Conservation (phyloP, 2,797 vertebrate genomes). For the Chrysocyon brachyurus region DNA sequence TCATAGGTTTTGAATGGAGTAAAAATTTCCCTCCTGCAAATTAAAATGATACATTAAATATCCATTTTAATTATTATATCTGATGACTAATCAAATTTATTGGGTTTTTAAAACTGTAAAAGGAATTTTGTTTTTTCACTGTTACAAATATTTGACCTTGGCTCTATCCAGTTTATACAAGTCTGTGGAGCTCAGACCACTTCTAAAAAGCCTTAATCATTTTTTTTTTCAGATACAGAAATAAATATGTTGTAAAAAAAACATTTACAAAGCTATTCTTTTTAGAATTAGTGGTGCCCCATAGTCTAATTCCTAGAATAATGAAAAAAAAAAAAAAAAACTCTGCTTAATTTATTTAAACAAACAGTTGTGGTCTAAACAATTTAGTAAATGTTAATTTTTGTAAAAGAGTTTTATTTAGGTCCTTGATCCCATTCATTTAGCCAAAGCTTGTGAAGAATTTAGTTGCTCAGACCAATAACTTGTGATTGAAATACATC, state of each 20-base stretch:
- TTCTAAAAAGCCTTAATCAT: not conserved
- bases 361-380: not conserved
- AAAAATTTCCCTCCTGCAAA: not conserved
- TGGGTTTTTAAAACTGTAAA: not conserved
- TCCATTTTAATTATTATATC: not conserved
- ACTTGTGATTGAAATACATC: not conserved
- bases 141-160: not conserved
- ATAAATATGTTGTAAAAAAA: not conserved
- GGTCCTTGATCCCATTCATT: slow-evolving; percentile 13
- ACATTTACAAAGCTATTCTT: not conserved
- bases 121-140: not conserved
- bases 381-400: not conserved
- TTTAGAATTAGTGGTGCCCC: not conserved
- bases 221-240: not conserved
- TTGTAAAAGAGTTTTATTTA: not conserved
- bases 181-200: not conserved
- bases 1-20: not conserved
- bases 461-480: not conserved
- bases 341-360: not conserved
- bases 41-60: not conserved
- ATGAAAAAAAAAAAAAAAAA: not conserved
- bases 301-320: not conserved
- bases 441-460: not conserved
- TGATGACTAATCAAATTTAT: not conserved
- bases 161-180: not conserved